Base-by-base conservation (phyloP, 2,797 vertebrate genomes). In the Fratercula arctica region DNA sequence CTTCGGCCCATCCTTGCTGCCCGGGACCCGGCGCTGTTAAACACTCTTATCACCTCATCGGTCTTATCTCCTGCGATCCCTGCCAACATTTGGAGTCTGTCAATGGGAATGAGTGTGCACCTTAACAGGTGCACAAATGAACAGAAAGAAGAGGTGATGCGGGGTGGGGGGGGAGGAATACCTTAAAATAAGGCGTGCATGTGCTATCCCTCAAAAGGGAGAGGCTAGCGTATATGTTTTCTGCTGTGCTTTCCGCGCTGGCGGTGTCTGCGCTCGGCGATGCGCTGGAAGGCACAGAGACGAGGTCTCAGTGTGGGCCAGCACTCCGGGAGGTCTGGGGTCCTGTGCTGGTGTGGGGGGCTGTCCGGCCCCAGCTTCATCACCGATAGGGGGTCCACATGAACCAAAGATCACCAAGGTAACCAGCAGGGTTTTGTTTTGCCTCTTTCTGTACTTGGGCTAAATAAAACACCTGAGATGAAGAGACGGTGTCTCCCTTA, bases 1-100 rank as follows among this genome's bases (percentile, higher is more conserved):
- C 69, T 87, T 50, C 2, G 28, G 85, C 82, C 96, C 70, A 70
- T 81, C 87, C 31, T 1, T 28, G 87, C 85, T 91, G 80, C 93
- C 90, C 87, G 61, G 46, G 80, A 91, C 90, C 81, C 66, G 21
- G 43, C 1, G 26, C 87, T 89, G 87, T 94, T 97, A 94, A 97
- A 92, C 79, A 75, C 89, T 95, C 75, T 97, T 96, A 96, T 95
- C 95, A 88, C 89, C 90, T 73, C 93, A 89, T 96, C 46, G 1
- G 28, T 96, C 93, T 96, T 97, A 96, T 86, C 95, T 95, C 63
- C 48, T 60, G 69, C 1, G 2, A 92, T 95, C 86, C 75, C 86
- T 95, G 92, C 92, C 94, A 93, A 60, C 68, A 29, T 87, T 90
- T 35, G 0, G 69, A 91, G 67, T 51, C 81, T 41, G 67, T 81